Percentiles rank a stretch among this genome's conserved stretches.
Conservation (phyloP, 2,888 invertebrate genomes). For the Phytoseiulus persimilis region DNA sequence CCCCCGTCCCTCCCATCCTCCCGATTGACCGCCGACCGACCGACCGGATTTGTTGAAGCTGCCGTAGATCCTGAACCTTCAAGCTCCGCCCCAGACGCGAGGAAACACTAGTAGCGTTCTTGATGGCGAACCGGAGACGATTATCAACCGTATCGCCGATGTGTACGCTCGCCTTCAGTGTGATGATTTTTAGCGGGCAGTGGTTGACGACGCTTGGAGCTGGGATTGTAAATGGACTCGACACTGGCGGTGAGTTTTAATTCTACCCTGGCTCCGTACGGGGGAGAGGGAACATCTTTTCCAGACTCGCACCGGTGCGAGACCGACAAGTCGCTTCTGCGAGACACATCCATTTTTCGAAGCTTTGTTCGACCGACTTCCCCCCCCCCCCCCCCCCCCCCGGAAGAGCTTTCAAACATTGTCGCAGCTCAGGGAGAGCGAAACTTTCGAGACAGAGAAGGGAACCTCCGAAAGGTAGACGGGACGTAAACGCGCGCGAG, state of each 20-base stretch:
- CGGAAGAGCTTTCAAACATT: neutral
- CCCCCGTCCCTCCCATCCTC: neutral
- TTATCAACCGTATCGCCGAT: neutral
- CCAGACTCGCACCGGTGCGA: neutral
- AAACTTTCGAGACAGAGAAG: neutral
- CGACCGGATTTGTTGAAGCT: neutral
- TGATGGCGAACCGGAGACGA: neutral
- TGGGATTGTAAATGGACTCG: conserved; percentile 5
- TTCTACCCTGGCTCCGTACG: neutral
- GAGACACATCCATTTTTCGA: neutral
- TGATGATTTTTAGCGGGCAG: conserved; percentile 5
- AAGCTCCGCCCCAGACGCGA: neutral
- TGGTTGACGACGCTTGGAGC: neutral
- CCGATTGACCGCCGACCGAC: neutral
- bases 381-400: neutral
- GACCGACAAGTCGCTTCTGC: neutral
- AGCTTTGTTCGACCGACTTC: neutral
- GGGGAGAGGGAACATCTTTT: neutral
- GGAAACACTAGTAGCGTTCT: neutral
- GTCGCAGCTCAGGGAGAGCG: neutral
- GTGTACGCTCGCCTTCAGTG: neutral
- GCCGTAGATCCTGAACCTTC: neutral
- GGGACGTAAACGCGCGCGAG: neutral
- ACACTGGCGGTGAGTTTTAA: neutral
- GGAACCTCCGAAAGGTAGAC: neutral